phyloP scores from a whole-genome alignment of 1,140 invertebrate species.

The Micrasema minimum region DNA sequence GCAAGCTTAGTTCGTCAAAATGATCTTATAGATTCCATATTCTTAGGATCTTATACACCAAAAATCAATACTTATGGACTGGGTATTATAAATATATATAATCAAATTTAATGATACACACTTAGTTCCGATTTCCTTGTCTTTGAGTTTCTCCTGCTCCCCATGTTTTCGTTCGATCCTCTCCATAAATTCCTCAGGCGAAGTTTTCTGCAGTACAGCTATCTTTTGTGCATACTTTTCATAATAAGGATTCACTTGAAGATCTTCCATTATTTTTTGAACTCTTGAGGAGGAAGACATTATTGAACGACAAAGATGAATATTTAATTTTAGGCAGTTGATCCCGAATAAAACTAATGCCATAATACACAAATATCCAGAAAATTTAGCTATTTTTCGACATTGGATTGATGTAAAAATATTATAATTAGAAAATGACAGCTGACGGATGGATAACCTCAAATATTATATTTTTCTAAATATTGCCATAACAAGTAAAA shows the following conservation, averaged over 20 bases:
- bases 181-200: conserved; percentile 79
- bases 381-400: neutral
- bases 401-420: neutral
- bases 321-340: neutral
- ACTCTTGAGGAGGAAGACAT: conserved; percentile 65
- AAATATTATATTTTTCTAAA: too few species aligned
- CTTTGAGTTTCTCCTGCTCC: conserved; percentile 58
- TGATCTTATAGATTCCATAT: too few species aligned
- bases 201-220: conserved; percentile 76
- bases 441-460: conserved; percentile 29
- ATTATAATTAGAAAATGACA: conserved; percentile 9
- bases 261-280: conserved; percentile 72
- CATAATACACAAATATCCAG: conserved; percentile 35
- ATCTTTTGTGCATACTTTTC: conserved; percentile 86
- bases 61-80: too few species aligned
- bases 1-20: too few species aligned
- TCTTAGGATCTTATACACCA: too few species aligned
- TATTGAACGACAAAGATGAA: conserved; percentile 55
- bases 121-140: conserved; percentile 7
- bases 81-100: too few species aligned
- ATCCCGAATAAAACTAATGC: conserved; percentile 37
- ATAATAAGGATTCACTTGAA: conserved; percentile 83
- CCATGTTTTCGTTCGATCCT: conserved; percentile 71
- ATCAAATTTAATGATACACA: too few species aligned
- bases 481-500: too few species aligned